phyloP scores from a whole-genome alignment of 2,797 vertebrate species.

The Glyptemys insculpta region DNA sequence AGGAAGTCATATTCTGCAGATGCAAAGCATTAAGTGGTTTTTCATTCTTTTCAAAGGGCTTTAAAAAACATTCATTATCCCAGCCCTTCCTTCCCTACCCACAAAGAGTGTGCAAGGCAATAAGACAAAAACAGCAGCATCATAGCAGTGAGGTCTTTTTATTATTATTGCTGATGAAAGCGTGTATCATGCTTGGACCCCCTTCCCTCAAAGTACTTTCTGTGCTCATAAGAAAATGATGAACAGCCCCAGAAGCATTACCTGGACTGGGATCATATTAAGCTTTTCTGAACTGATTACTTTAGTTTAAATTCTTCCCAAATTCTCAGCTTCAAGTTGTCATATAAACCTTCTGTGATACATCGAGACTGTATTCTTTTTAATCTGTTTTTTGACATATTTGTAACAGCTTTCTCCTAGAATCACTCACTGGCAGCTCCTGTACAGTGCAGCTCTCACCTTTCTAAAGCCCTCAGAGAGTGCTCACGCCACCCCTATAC shows the following conservation, averaged over 20 bases:
- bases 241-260: not conserved
- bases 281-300: constrained; percentile 17
- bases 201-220: not conserved
- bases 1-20: not conserved
- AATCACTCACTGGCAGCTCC: not conserved
- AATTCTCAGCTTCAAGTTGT: constrained; percentile 3
- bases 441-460: not conserved
- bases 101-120: not conserved
- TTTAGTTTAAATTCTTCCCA: not conserved
- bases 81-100: not conserved
- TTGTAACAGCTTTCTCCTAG: constrained; percentile 5
- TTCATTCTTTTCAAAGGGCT: not conserved
- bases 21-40: not conserved
- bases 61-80: not conserved
- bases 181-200: not conserved
- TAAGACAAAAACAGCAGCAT: not conserved
- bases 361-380: constrained; percentile 25
- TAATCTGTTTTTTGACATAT: not conserved
- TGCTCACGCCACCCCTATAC: not conserved
- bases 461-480: not conserved
- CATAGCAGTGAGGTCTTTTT: not conserved
- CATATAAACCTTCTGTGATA: not conserved
- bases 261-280: not conserved
- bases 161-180: not conserved
- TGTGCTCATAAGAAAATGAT: not conserved